Conservation (phyloP, 2,113 vertebrate genomes). For the Equus przewalskii region DNA sequence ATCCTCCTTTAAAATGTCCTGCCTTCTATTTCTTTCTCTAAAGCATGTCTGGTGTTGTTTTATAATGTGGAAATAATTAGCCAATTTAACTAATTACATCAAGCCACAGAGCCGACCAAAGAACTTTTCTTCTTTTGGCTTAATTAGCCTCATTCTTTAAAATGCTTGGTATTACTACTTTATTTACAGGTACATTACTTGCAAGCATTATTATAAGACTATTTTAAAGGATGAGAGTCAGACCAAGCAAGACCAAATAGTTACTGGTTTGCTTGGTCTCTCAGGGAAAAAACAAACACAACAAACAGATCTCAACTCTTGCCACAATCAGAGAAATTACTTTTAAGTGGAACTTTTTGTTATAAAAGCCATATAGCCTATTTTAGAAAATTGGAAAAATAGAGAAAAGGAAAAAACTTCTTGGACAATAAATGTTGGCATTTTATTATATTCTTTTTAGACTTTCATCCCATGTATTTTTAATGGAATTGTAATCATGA, state of each 20-base stretch:
- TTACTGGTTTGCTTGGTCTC: not conserved
- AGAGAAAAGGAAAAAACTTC: conserved; percentile 20
- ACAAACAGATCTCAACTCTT: not conserved
- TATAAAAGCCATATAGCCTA: not conserved
- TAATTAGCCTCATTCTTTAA: conserved; percentile 52
- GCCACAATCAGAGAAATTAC: not conserved
- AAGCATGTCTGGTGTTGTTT: conserved; percentile 22
- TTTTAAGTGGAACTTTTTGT: conserved; percentile 24
- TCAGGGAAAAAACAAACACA: not conserved
- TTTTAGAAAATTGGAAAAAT: conserved; percentile 43
- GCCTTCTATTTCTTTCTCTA: conserved; percentile 19
- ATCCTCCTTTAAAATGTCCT: not conserved
- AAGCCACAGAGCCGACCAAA: conserved; percentile 5
- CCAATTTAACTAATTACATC: conserved; percentile 38
- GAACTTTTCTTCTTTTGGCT: conserved; percentile 30
- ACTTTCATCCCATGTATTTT: not conserved
- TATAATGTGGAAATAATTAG: conserved; percentile 48
- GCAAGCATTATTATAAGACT: not conserved
- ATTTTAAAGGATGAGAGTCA: not conserved
- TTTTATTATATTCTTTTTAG: not conserved
- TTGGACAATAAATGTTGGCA: not conserved
- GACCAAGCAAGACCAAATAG: not conserved
- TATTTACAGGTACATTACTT: conserved; percentile 16
- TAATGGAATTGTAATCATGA: not conserved
- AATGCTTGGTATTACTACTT: not conserved